These are phyloP conservation scores for Spatula versicolor DNA, from an alignment of 2,797 vertebrate species.

Conservation along the genomic window DNA sequence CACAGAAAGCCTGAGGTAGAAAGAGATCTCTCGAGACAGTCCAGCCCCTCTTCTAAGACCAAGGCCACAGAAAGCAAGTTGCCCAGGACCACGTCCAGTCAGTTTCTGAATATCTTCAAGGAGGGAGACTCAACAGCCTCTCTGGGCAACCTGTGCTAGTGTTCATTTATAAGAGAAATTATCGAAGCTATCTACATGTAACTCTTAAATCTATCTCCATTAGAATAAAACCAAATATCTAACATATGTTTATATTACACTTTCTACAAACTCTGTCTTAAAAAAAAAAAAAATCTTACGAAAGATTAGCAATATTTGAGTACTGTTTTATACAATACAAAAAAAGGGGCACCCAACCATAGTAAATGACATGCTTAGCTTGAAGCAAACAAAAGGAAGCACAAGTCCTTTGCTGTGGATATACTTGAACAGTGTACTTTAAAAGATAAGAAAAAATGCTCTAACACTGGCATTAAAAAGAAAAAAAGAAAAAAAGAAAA, in stretches of 20 bases:
- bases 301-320: not conserved
- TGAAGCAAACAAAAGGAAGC: not conserved
- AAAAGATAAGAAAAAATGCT: not conserved
- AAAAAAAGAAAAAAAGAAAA: not conserved
- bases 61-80: not conserved
- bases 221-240: not conserved
- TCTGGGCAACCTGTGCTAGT: not conserved
- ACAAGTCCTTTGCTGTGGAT: not conserved
- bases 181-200: not conserved
- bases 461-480: not conserved
- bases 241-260: not conserved
- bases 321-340: not conserved
- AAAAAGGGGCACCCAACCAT: not conserved
- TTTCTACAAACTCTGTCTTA: not conserved
- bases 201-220: not conserved
- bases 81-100: not conserved
- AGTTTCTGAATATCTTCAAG: not conserved
- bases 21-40: not conserved
- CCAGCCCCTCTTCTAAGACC: not conserved
- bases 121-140: not conserved
- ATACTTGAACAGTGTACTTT: not conserved
- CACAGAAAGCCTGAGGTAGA: not conserved
- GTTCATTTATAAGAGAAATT: not conserved
- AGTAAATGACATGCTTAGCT: not conserved
- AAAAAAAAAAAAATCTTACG: not conserved